Base-by-base conservation (phyloP, 2,888 invertebrate genomes). In the Hypolimnas misippus region DNA sequence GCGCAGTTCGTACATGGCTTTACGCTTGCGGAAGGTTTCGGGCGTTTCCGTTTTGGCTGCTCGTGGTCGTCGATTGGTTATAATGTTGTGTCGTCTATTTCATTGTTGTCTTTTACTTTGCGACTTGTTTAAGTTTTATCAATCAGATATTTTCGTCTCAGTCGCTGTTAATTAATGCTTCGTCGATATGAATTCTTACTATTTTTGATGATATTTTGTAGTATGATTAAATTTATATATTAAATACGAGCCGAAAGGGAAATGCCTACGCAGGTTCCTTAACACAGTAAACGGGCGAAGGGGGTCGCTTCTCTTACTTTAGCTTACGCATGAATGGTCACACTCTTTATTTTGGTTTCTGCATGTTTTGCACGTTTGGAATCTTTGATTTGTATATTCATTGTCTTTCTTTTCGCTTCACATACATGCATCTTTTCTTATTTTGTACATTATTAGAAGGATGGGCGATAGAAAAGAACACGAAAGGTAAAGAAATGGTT, bases 11-110 rank as follows among this genome's bases (percentile, higher is more conserved):
- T n/a, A n/a, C n/a, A n/a, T n/a, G n/a, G n/a, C n/a, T n/a, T n/a
- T 84, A 81, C 79, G 87, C 86, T 86, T 84, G 81, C 78, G 82
- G 82, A 84, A 84, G 87, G 82, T 86, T 79, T 55, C 75, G 62
- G 61, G 67, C 64, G 70, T 62, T 68, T 69, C 59, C 57, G 49
- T 69, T 68, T 66, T 67, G 52, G 66, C 29, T 74, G 77, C 73
- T 73, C 79, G 77, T 76, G 80, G 81, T 78, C 72, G 76, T 78
- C 74, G 40, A 40, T 40, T 6, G 19, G 31, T 57, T 21, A 33
- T 38, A 16, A n/a, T n/a, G 17, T 19, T 46, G 25, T 46, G 40
- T 10, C 14, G 12, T 52, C 25, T 38, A 33, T 49, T 21, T 49
- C 10, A 17, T 5, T 3, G n/a, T 25, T 6, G n/a, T 2, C 8